phyloP scores from a whole-genome alignment of 64 coral and sea anemone species.

The Montipora efflorescens region DNA sequence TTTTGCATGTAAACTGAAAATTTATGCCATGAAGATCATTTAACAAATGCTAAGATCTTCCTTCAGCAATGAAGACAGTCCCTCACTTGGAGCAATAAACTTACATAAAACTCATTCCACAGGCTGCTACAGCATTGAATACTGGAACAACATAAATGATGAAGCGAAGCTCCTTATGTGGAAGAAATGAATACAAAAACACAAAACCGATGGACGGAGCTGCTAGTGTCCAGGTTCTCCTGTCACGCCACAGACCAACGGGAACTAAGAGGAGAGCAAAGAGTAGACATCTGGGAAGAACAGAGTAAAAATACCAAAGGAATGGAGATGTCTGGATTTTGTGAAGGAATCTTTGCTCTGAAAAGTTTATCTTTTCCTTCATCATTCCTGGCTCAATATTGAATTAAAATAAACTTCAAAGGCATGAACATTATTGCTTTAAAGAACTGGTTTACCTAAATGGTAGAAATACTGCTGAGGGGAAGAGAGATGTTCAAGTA shows the following conservation, averaged over 20 bases:
- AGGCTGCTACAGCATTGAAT: slow-evolving; percentile 87
- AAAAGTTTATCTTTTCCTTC: background rate
- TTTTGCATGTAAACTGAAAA: too few relatives aligned
- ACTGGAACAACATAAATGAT: slow-evolving; percentile 95
- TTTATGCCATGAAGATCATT: too few relatives aligned
- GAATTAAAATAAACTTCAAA: background rate
- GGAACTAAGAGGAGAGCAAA: slow-evolving; percentile 77
- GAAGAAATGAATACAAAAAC: slow-evolving; percentile 87
- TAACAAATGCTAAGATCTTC: too few relatives aligned
- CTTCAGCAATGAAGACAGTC: too few relatives aligned
- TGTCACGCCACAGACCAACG: slow-evolving; percentile 84
- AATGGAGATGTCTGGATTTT: slow-evolving; percentile 85
- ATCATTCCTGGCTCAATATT: background rate
- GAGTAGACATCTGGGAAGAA: slow-evolving; percentile 83
- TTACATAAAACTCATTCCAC: slow-evolving; percentile 95
- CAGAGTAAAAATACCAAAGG: slow-evolving; percentile 98
- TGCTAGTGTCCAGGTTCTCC: slow-evolving; percentile 81
- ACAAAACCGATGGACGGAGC: slow-evolving; percentile 79
- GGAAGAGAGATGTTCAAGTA: too few relatives aligned
- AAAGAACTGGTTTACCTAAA: too few relatives aligned
- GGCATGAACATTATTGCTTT: too few relatives aligned
- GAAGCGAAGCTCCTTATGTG: slow-evolving; percentile 97
- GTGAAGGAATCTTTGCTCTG: background rate
- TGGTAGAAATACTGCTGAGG: too few relatives aligned
- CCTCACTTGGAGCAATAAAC: background rate